Conservation (phyloP, 2,888 invertebrate species). For the Lasioglossum oenotherae region DNA sequence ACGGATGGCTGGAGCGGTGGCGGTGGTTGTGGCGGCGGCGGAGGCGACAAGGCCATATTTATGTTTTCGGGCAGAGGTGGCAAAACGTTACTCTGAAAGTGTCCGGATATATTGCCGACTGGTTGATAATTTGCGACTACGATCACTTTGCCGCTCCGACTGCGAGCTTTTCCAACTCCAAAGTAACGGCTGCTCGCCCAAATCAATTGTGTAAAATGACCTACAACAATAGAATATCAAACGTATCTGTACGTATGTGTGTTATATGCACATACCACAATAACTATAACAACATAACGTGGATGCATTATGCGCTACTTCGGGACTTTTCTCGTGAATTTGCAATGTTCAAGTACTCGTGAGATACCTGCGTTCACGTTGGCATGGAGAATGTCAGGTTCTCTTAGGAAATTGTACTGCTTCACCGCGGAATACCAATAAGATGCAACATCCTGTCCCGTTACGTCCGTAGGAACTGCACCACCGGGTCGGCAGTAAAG, state of each 20-base stretch:
- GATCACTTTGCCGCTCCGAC: constrained; percentile 91
- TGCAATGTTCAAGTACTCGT: neutral
- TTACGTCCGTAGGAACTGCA: constrained; percentile 88
- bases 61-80: constrained; percentile 89
- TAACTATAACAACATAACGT: no score
- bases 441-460: constrained; percentile 92
- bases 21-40: neutral
- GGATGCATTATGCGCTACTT: neutral
- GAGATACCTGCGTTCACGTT: constrained; percentile 91
- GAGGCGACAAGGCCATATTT: constrained; percentile 81
- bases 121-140: constrained; percentile 95
- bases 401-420: constrained; percentile 91
- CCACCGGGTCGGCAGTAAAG: constrained; percentile 91
- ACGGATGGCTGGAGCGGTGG: constrained; percentile 68
- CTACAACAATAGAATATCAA: constrained; percentile 82
- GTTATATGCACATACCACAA: no score
- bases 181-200: constrained; percentile 92
- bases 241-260: neutral
- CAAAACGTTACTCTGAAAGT: constrained; percentile 91
- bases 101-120: constrained; percentile 91
- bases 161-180: constrained; percentile 93
- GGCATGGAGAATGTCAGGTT: constrained; percentile 90
- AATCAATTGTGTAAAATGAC: constrained; percentile 94
- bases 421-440: constrained; percentile 93
- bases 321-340: neutral